Percentiles rank a stretch among this genome's conserved stretches.
phyloP scores from a whole-genome alignment of 1,140 invertebrate genomes.

The Caerostris darwini region DNA sequence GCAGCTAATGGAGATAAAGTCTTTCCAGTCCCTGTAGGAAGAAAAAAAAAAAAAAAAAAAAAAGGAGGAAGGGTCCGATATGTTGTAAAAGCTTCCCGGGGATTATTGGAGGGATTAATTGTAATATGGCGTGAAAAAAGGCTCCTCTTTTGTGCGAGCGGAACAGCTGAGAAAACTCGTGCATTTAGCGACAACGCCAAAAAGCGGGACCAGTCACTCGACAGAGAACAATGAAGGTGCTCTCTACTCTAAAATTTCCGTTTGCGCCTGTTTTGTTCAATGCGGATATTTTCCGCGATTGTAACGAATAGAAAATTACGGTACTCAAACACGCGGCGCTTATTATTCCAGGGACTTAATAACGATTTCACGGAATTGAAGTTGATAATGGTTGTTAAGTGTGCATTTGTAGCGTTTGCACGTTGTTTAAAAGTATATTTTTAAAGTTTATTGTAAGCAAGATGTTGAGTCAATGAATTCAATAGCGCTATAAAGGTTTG shows the following conservation, averaged over 20 bases:
- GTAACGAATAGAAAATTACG: not conserved
- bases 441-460: no score
- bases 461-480: no score
- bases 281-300: not conserved
- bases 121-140: slow-evolving; percentile 72
- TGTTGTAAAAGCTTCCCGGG: slow-evolving; percentile 30
- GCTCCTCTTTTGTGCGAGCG: slow-evolving; percentile 5
- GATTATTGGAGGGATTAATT: slow-evolving; percentile 71
- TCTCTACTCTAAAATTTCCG: not conserved
- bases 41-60: not conserved
- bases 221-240: not conserved
- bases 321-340: not conserved
- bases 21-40: not conserved
- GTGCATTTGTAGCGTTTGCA: no score
- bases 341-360: not conserved
- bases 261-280: not conserved
- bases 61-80: not conserved
- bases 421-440: no score
- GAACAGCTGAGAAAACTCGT: slow-evolving; percentile 62
- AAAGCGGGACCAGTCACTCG: not conserved
- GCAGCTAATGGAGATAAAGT: slow-evolving; percentile 48
- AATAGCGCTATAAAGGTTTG: no score
- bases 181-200: not conserved
- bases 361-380: not conserved
- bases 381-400: no score